Evolutionary conservation across 2,113 vertebrate genomes (phyloP).

Genomic region (Catharus bicknelli): DNA sequence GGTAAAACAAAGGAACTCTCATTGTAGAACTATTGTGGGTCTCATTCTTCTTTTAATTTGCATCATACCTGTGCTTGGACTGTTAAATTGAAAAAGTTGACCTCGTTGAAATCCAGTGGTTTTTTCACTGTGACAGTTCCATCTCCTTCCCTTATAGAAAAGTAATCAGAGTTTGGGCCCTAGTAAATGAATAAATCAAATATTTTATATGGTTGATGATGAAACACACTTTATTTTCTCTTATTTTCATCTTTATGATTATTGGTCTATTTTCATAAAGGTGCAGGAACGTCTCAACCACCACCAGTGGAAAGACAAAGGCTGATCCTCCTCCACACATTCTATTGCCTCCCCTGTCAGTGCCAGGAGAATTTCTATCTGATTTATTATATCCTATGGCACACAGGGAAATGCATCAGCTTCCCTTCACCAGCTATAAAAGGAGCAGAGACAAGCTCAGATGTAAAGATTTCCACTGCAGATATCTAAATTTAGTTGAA

Average conservation of each 20-base stretch:
- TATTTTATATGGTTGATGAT: neutral
- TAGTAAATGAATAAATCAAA: slow-evolving; percentile 22
- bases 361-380: neutral
- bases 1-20: neutral
- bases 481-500: neutral
- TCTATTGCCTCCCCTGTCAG: neutral
- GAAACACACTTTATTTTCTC: neutral
- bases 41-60: neutral
- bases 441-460: neutral
- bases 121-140: slow-evolving; percentile 69
- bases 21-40: neutral
- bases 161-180: slow-evolving; percentile 68
- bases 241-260: neutral
- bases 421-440: neutral
- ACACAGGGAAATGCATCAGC: neutral
- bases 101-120: slow-evolving; percentile 74
- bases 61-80: slow-evolving; percentile 74
- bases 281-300: neutral
- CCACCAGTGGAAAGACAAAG: neutral
- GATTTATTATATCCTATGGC: neutral
- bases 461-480: neutral
- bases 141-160: slow-evolving; percentile 59
- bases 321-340: neutral
- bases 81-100: slow-evolving; percentile 65
- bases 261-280: neutral